Evolutionary conservation across 1,140 invertebrate species (phyloP).

Genomic region (Ephestia elutella): DNA sequence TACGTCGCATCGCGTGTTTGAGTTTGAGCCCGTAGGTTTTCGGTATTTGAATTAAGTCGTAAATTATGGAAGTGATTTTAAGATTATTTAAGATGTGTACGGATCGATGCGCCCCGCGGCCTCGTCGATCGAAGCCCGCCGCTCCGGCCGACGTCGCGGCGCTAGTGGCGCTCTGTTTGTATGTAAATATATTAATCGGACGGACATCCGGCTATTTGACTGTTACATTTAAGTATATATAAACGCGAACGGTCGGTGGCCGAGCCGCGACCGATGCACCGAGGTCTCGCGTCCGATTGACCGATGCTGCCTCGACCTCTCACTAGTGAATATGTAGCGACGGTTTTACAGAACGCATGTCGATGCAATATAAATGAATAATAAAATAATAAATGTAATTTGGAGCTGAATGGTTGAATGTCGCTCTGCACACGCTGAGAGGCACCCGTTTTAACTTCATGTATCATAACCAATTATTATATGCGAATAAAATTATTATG

Average conservation of each 20-base stretch:
- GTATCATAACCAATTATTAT: constrained; percentile 73
- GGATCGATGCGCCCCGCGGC: constrained; percentile 23
- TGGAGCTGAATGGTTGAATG: constrained; percentile 41
- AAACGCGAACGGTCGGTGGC: constrained; percentile 54
- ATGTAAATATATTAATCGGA: constrained; percentile 66
- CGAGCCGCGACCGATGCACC: constrained; percentile 33
- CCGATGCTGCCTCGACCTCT: constrained; percentile 62
- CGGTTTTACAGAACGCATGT: constrained; percentile 59
- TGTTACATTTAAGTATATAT: constrained; percentile 69
- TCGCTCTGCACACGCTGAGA: constrained; percentile 35
- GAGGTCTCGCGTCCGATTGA: constrained; percentile 42
- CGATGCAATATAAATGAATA: constrained; percentile 67
- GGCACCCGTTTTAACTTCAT: constrained; percentile 55
- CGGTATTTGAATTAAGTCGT: constrained; percentile 66
- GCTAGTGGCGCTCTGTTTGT: constrained; percentile 46
- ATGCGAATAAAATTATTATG: constrained; percentile 73
- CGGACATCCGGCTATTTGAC: constrained; percentile 63
- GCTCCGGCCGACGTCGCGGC: constrained; percentile 23
- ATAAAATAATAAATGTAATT: constrained; percentile 64
- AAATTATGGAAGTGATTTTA: constrained; percentile 70
- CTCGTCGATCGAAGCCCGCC: constrained; percentile 24
- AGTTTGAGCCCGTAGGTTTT: constrained; percentile 35
- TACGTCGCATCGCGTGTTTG: background rate
- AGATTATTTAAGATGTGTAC: constrained; percentile 53
- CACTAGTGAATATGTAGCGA: constrained; percentile 70